Evolutionary conservation across 2,113 vertebrate species (phyloP), one percentile per base, ranked within the genome.

Genomic region (Machaerirhynchus nigripectus): DNA sequence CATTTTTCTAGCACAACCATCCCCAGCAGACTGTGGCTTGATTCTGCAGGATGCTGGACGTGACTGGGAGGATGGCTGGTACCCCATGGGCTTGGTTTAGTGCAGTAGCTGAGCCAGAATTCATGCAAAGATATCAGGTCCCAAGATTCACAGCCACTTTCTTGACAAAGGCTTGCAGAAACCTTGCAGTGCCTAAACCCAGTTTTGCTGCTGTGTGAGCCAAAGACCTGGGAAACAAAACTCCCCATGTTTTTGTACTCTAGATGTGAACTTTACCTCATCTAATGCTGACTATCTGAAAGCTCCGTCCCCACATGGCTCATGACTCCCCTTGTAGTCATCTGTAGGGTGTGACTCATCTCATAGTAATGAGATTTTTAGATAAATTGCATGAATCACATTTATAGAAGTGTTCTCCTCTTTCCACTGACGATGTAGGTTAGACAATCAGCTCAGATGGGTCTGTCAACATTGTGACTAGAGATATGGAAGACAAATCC

Each of bases 261-360:
- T 35, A 22, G 9, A 21, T 21, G 9, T 24, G 46, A 93, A 14
- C 18, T 91, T 50, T 30, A 16, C 27, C 42, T 71, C 47, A 33
- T 57, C 33, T 75, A 42, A 26, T 9, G 55, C 20, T 74, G 53
- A 10, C 33, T 92, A 24, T 42, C 55, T 68, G 50, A 76, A 95
- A 79, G 63, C 18, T 60, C 2, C 0, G n/a, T 70, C 47, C 28
- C 46, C 64, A 53, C 87, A 47, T 0, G 0, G 74, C 21, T 87
- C 60, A n/a, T 78, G 71, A 77, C 47, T 93, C 70, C 15, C 52
- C 94, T 70, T 91, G 52, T 39, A 91, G 44, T 82, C 69, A 68
- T 52, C 49, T 56, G 1, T 6, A 31, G 18, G 23, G 21, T 28
- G 33, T 87, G 77, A 78, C 13, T 91, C 69, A 61, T 33, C 75